Percentiles rank a stretch among this genome's conserved stretches.
phyloP scores from a whole-genome alignment of 2,113 vertebrate genomes.

The Eptesicus fuscus region DNA sequence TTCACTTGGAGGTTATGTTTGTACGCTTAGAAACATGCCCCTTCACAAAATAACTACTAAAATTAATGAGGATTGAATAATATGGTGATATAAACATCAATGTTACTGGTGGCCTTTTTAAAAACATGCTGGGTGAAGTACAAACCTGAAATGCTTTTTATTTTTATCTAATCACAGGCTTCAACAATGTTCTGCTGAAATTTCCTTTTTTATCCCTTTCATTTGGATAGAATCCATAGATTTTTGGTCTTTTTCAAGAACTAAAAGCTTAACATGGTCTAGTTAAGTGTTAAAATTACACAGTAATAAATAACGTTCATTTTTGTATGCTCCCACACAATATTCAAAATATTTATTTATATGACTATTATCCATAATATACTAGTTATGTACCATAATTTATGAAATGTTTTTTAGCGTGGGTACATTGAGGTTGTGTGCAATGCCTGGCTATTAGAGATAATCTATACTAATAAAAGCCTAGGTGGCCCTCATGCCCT shows the following conservation, averaged over 20 bases:
- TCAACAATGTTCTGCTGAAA: neutral
- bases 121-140: neutral
- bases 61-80: neutral
- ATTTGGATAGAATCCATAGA: neutral
- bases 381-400: constrained; percentile 24
- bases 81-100: neutral
- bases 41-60: neutral
- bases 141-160: neutral
- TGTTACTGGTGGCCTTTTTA: neutral
- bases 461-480: neutral
- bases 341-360: constrained; percentile 21
- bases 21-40: neutral
- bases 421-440: neutral
- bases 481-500: too few relatives aligned
- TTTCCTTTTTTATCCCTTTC: neutral
- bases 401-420: neutral
- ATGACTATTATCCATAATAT: neutral
- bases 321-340: neutral
- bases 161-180: neutral
- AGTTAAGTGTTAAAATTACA: constrained; percentile 7
- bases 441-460: neutral
- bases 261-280: neutral
- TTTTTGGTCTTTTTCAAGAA: neutral
- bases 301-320: neutral
- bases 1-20: neutral